Percentiles rank a stretch among this genome's conserved stretches.
phyloP scores from a whole-genome alignment of 2,888 invertebrate species.

The Abscondita cerata region DNA sequence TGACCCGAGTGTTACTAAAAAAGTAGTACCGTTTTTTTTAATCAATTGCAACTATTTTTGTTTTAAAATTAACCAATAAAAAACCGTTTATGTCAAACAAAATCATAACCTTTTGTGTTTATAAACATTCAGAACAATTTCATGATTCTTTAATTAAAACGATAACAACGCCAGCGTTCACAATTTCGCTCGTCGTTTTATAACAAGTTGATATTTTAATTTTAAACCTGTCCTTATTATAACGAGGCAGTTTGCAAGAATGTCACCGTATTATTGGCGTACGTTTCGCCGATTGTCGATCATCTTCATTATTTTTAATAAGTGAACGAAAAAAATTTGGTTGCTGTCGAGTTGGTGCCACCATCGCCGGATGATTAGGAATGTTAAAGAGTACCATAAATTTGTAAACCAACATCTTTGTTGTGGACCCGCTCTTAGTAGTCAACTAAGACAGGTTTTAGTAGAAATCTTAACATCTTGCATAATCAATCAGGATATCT shows the following conservation, averaged over 20 bases:
- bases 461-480: slow-evolving; percentile 35
- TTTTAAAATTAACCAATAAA: no score
- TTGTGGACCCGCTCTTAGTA: slow-evolving; percentile 27
- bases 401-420: slow-evolving; percentile 35
- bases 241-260: slow-evolving; percentile 19
- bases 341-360: not conserved
- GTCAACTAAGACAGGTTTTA: slow-evolving; percentile 31
- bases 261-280: slow-evolving; percentile 22
- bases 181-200: no score
- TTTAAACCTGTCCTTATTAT: slow-evolving; percentile 19
- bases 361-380: slow-evolving; percentile 18
- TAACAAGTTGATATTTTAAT: slow-evolving; percentile 25
- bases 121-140: no score
- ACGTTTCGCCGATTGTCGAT: not conserved
- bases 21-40: no score
- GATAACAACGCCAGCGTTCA: not conserved
- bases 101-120: no score
- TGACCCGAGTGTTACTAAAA: no score
- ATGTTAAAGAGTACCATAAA: slow-evolving; percentile 31
- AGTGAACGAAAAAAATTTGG: no score
- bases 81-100: no score
- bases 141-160: no score
- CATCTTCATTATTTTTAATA: no score
- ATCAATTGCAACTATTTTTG: no score
- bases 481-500: slow-evolving; percentile 38